Base-by-base conservation (phyloP, 92 coral and sea anemone species). In the Epizoanthus stellaris region DNA sequence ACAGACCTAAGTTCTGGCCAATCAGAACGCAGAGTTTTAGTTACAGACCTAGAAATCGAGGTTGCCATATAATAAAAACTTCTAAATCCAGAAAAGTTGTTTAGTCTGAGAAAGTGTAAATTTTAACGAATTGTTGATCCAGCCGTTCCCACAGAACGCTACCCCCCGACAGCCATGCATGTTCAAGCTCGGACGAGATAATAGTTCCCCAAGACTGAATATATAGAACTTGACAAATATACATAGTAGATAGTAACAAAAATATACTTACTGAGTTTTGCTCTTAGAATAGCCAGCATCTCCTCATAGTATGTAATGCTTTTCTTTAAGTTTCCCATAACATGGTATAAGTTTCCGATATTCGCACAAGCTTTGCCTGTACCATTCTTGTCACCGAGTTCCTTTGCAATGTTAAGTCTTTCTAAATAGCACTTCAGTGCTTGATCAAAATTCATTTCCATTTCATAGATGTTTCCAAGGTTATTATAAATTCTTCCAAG, bases 341-440 rank as follows among this genome's bases (percentile, higher is more conserved):
- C 94, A 66, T 94, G 98, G 30, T 86, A 89, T 23, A 94, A 39
- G 76, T 81, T 92, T 2, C 98, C 98, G 6, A 94, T 69, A 70
- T 89, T 92, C 23, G 98, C 95, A 77, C 93, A 86, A 5, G 98
- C 95, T 76, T 94, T 94, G n/a, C 98, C 95, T 16, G 80, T 88
- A 5, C 95, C 98, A 60, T 94, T 92, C 58, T 87, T 92, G 67
- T 94, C 98, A 1, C 82, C 85, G 3, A 94, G 23, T 75, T 94
- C 93, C 68, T 86, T 94, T 13, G 98, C 90, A 58, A 94, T 54
- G 6, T 80, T 90, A 6, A 92, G 92, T 68, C 98, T 71, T 73
- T 94, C 91, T 49, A 87, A 77, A 57, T 94, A 91, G 49, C 98
- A 94, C 13, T 82, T 87, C n/a, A 94, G 70, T 4, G 98, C 98